phyloP scores from a whole-genome alignment of 2,797 vertebrate species.

The Tinamus major region DNA sequence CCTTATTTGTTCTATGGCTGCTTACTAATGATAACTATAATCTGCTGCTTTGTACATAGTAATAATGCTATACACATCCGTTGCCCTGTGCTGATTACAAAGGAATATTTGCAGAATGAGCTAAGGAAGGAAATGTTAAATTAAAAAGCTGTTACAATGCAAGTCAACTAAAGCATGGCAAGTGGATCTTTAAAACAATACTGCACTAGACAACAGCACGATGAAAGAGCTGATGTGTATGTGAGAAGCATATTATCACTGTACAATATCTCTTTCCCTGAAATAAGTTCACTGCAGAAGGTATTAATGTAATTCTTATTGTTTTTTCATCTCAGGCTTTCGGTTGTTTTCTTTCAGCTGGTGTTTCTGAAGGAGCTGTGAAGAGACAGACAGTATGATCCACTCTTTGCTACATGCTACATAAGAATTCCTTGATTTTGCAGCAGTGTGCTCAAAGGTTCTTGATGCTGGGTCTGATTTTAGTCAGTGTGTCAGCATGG shows the following conservation, averaged over 20 bases:
- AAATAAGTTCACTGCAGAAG: neutral
- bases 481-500: neutral
- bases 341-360: neutral
- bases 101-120: neutral
- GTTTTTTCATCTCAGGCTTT: neutral
- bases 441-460: neutral
- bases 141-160: neutral
- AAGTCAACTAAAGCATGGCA: neutral
- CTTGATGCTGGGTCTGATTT: neutral
- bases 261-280: neutral
- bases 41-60: neutral
- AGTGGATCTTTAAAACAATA: neutral
- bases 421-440: neutral
- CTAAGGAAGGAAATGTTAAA: neutral
- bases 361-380: neutral
- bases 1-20: neutral
- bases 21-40: neutral
- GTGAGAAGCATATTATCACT: neutral
- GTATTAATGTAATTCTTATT: neutral
- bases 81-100: slow-evolving; percentile 7
- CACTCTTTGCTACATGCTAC: accelerated
- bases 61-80: neutral
- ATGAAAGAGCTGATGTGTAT: neutral
- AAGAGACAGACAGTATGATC: neutral
- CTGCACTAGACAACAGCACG: neutral